phyloP scores from a whole-genome alignment of 1,140 invertebrate species.

The Polypedilum pembai region DNA sequence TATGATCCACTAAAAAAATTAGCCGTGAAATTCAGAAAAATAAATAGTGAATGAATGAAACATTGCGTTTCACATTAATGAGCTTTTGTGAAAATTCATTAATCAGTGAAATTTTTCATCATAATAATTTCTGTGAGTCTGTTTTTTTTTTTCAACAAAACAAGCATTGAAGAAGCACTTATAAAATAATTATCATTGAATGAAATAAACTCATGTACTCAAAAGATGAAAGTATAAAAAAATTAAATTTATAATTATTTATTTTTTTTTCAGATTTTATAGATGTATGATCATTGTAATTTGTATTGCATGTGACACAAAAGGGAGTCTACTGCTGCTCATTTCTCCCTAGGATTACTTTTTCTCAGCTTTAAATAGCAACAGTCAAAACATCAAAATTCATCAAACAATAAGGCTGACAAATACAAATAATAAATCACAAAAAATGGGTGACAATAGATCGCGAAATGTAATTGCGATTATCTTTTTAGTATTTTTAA shows the following conservation, averaged over 20 bases:
- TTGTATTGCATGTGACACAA: not conserved
- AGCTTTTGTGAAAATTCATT: constrained; percentile 18
- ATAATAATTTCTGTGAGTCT: not conserved
- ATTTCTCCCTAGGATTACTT: not conserved
- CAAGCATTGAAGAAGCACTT: not conserved
- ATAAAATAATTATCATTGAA: not conserved
- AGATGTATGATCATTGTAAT: not conserved
- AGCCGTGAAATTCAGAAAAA: not conserved
- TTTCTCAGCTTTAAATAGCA: not conserved
- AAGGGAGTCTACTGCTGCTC: not conserved
- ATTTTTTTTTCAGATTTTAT: constrained; percentile 19
- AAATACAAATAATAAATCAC: constrained; percentile 8
- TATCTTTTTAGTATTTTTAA: constrained; percentile 19
- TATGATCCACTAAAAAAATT: constrained; percentile 10
- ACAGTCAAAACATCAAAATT: not conserved
- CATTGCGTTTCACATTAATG: constrained; percentile 11
- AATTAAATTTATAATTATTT: not conserved
- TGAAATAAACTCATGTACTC: not conserved
- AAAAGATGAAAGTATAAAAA: not conserved
- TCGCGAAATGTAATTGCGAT: not conserved
- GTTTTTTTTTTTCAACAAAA: no score
- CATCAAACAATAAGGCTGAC: not conserved
- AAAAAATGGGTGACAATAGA: not conserved
- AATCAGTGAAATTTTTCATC: not conserved
- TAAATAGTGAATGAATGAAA: not conserved